Conservation (phyloP, 2,888 invertebrate species). For the Harpalus rubripes region DNA sequence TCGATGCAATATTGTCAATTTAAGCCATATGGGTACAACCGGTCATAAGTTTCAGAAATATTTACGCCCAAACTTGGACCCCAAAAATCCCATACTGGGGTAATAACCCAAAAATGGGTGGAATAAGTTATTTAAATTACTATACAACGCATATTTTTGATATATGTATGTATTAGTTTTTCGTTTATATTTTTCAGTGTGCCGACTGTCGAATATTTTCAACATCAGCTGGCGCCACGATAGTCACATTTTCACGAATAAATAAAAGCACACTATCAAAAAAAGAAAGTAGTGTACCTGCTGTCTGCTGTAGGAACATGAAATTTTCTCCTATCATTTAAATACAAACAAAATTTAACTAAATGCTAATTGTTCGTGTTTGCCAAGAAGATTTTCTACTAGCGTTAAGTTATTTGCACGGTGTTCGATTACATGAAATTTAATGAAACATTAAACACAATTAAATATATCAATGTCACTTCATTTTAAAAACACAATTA, state of each 20-base stretch:
- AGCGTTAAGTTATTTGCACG: conserved; percentile 41
- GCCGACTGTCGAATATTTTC: neutral
- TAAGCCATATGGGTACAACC: too few species aligned
- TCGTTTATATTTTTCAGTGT: neutral
- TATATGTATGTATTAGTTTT: neutral
- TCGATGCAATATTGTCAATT: too few species aligned
- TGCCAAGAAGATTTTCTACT: conserved; percentile 38
- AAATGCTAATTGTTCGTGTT: conserved; percentile 47
- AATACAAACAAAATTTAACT: conserved; percentile 40
- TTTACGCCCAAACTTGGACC: too few species aligned
- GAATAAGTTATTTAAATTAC: neutral
- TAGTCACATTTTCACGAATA: conserved; percentile 14
- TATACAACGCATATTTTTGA: neutral
- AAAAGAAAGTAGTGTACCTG: conserved; percentile 46
- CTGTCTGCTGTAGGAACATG: neutral
- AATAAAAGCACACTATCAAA: conserved; percentile 13
- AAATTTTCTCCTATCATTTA: conserved; percentile 47
- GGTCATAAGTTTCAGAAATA: too few species aligned
- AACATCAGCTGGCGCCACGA: neutral
- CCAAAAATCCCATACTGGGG: too few species aligned
- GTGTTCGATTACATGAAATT: conserved; percentile 32
- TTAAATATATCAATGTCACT: conserved; percentile 10
- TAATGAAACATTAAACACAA: conserved; percentile 10
- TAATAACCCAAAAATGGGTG: too few species aligned
- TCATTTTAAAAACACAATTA: conserved; percentile 6